Conservation (phyloP, 2,888 invertebrate species). For the Oligia strigilis region DNA sequence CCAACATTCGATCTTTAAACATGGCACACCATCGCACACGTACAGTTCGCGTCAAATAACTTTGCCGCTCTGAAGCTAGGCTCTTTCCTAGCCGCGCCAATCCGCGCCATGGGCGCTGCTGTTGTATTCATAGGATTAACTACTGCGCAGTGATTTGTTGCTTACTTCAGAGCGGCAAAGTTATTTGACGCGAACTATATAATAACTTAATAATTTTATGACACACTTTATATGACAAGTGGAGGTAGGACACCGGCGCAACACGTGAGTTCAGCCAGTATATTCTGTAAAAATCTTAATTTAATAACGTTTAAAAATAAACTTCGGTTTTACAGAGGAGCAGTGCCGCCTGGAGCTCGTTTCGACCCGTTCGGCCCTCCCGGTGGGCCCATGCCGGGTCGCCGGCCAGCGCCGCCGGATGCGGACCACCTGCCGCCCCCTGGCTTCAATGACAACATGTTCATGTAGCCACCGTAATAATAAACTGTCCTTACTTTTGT, state of each 20-base stretch:
- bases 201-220: neutral
- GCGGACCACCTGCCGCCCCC: constrained; percentile 94
- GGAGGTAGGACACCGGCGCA: neutral
- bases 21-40: neutral
- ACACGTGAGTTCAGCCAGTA: neutral
- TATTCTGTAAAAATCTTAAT: neutral
- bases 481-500: constrained; percentile 44
- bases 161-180: no score
- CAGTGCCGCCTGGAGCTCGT: constrained; percentile 94
- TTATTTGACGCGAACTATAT: no score
- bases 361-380: constrained; percentile 96
- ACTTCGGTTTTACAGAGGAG: constrained; percentile 81
- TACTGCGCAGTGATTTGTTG: no score
- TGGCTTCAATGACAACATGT: constrained; percentile 95
- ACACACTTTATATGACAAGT: neutral
- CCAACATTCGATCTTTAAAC: neutral
- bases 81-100: no score
- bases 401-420: constrained; percentile 90
- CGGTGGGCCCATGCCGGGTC: constrained; percentile 85
- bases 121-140: no score
- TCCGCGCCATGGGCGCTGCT: no score
- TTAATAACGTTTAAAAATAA: neutral
- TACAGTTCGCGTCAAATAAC: neutral
- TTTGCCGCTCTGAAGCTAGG: no score
- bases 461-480: constrained; percentile 88